Evolutionary conservation across 2,113 vertebrate genomes (phyloP), one percentile per base, ranked within the genome.

Genomic region (Eurystomus gularis): DNA sequence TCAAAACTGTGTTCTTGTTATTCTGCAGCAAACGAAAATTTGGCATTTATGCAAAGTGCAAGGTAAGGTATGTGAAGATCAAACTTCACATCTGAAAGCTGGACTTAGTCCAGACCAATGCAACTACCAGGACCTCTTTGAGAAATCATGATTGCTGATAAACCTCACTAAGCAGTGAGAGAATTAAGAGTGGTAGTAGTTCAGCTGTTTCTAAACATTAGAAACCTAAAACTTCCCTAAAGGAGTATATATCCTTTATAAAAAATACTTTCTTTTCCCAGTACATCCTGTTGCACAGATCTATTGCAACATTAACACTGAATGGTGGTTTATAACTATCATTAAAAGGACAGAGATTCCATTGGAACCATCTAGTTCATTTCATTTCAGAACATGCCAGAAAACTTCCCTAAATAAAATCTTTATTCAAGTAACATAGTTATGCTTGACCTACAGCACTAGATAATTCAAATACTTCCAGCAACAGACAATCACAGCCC

Each of bases 361-460:
- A 65, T 3, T 94, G 62, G 48, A 86, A 90, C 40, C 39, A 80
- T 64, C 39, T 64, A 79, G 39, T 46, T 60, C 24, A 60, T 54
- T 25, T 79, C 13, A 42, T 79, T 76, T 82, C 71, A 51, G 33
- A 88, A 44, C 61, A 90, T 26, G 39, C 71, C 86, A 92, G 86
- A 80, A 90, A 94, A 35, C 39, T 48, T 75, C 21, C 52, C 70
- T 79, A 85, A 92, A 82, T 79, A 92, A 88, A 95, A 85, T 72
- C 91, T 96, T 92, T 92, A 88, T 88, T 88, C 51, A 93, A 94
- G 39, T 60, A 93, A 88, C 23, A 25, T 42, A 39, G 86, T 93
- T 90, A 82, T 20, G 68, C 86, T 93, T 92, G 91, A 92, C 88
- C 66, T 79, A 76, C 23, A 71, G 15, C 44, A 88, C 17, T 28